Percentiles rank a stretch among this genome's conserved stretches.
phyloP scores from a whole-genome alignment of 2,888 invertebrate species.

The Drosophila kuntzei region DNA sequence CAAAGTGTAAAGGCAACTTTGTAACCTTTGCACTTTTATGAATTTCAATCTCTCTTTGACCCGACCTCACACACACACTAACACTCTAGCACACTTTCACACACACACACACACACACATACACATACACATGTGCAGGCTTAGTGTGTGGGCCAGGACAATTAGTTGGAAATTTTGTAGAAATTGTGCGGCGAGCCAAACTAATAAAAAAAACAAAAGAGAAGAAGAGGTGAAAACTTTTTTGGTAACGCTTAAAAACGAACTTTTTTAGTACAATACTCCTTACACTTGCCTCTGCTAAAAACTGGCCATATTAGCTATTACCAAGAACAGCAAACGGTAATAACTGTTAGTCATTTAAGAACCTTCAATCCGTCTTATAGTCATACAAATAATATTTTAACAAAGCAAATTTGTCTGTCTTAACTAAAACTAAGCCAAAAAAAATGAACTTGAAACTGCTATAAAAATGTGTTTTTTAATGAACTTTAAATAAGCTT shows the following conservation, averaged over 20 bases:
- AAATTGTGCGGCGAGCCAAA: slow-evolving; percentile 16
- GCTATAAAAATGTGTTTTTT: too few species aligned
- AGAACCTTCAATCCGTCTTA: not conserved
- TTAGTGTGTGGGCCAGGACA: slow-evolving; percentile 29
- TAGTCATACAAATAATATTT: not conserved
- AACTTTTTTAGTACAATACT: slow-evolving; percentile 20
- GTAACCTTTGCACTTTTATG: slow-evolving; percentile 75
- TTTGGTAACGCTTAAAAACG: slow-evolving; percentile 15
- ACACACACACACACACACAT: slow-evolving; percentile 6
- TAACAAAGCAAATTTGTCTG: not conserved
- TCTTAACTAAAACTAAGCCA: not conserved
- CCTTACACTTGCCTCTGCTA: not conserved
- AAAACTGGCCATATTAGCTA: slow-evolving; percentile 1
- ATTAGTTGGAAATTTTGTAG: slow-evolving; percentile 41
- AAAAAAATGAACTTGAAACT: not conserved
- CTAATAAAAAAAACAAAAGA: slow-evolving; percentile 5
- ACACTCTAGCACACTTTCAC: slow-evolving; percentile 15
- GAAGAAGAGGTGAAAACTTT: slow-evolving; percentile 20
- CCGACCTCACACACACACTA: slow-evolving; percentile 27
- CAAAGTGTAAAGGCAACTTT: slow-evolving; percentile 60
- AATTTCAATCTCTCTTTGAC: slow-evolving; percentile 65
- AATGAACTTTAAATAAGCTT: too few species aligned
- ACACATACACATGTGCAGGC: not conserved
- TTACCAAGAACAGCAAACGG: slow-evolving; percentile 1
- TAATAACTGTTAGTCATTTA: not conserved